Evolutionary conservation across 1,140 invertebrate genomes (phyloP).

Genomic region (Sycobia sp.): DNA sequence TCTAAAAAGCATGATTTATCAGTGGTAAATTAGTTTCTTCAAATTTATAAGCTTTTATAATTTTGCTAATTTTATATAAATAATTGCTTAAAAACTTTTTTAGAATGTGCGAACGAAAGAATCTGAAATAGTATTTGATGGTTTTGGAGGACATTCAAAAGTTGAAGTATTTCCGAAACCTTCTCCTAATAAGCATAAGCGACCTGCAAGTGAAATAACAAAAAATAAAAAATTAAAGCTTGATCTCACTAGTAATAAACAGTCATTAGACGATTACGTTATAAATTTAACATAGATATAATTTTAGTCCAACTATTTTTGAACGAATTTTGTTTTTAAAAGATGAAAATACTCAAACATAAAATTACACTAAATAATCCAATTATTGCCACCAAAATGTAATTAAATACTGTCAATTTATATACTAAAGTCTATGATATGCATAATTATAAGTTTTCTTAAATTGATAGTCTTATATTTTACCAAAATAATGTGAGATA

Average conservation of each 20-base stretch:
- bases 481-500: too few species aligned
- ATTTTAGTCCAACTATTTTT: constrained; percentile 18
- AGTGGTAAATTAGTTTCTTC: constrained; percentile 1
- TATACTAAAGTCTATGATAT: too few species aligned
- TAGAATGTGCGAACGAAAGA: constrained; percentile 4
- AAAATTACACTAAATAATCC: too few species aligned
- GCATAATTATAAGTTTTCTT: too few species aligned
- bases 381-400: too few species aligned
- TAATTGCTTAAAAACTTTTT: background rate
- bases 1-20: constrained; percentile 12
- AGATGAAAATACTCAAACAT: background rate
- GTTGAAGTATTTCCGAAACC: constrained; percentile 43
- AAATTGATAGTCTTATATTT: too few species aligned
- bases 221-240: constrained; percentile 37
- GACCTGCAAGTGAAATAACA: constrained; percentile 5
- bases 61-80: background rate
- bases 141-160: constrained; percentile 52
- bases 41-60: background rate
- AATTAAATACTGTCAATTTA: too few species aligned
- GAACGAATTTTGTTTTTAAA: constrained; percentile 13
- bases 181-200: constrained; percentile 29
- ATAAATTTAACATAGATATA: constrained; percentile 30
- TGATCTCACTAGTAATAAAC: constrained; percentile 27
- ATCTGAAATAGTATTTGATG: constrained; percentile 43
- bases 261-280: constrained; percentile 34